These are phyloP conservation scores for Sylvietta virens DNA, from an alignment of 2,113 vertebrate genomes.

Conservation along the genomic window DNA sequence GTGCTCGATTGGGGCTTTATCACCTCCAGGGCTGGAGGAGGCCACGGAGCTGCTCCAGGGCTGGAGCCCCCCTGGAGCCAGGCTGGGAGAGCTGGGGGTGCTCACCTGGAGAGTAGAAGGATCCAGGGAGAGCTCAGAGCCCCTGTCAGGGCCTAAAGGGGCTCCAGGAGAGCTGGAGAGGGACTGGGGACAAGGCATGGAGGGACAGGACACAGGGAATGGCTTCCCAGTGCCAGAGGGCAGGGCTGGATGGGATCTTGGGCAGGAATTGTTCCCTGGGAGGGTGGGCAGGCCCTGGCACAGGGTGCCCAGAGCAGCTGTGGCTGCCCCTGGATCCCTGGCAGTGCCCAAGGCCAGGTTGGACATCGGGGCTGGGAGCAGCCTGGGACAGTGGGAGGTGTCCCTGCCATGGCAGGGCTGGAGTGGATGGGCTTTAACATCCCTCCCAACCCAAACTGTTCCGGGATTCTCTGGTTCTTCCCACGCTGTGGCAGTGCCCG, in stretches of 20 bases:
- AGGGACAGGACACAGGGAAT: neutral
- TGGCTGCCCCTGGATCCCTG: neutral
- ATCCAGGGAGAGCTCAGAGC: neutral
- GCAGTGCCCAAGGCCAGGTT: neutral
- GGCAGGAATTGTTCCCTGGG: neutral
- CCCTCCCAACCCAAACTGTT: neutral
- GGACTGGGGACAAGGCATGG: neutral
- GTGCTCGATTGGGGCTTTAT: neutral
- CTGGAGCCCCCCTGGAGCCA: neutral
- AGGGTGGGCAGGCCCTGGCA: neutral
- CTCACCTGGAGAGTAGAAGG: neutral
- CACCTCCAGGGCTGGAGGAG: neutral
- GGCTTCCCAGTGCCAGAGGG: neutral
- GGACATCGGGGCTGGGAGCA: neutral
- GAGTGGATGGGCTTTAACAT: fast-evolving
- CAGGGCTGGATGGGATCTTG: neutral
- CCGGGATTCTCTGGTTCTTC: neutral
- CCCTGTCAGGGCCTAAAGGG: neutral
- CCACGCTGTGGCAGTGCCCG: neutral
- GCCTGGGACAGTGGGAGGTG: neutral
- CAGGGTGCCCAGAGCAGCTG: neutral
- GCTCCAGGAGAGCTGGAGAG: neutral
- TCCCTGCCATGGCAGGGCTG: neutral
- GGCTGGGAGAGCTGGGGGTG: neutral
- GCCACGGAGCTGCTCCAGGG: too few species aligned